Evolutionary conservation across 2,888 invertebrate species (phyloP), one percentile per base, ranked within the genome.

Genomic region (Scaptomyza caliginosa): DNA sequence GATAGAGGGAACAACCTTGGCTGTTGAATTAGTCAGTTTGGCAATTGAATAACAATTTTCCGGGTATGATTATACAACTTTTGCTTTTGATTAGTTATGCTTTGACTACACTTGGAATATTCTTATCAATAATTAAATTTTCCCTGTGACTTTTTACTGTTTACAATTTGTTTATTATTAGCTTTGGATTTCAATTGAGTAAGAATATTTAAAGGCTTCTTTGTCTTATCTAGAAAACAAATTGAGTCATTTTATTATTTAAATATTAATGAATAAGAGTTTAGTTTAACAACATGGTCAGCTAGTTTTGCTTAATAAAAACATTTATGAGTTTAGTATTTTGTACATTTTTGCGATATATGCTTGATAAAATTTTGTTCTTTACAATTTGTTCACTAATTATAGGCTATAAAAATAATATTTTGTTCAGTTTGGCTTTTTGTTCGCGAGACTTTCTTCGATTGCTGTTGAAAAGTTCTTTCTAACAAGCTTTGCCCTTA

Each of bases 401-500:
- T 59, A 46, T 17, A 38, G 55, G 23, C 43, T 34, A 48, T 30
- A 2, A 23, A 23, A 52, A 32, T 19, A 17, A 28, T n/a, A n/a
- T n/a, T 59, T 80, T 76, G 67, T 56, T 71, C 68, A 49, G 32
- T 38, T 21, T 45, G 60, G 67, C 58, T 54, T 58, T 58, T 62
- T 62, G 56, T 49, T 52, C 57, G 30, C 11, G 6, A 36, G 43
- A 42, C 36, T 26, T 69, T 70, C 65, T 54, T 21, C 10, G 26
- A 28, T 26, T 28, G 13, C 11, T 73, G 3, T 64, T 54, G n/a
- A n/a, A n/a, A n/a, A n/a, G n/a, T 19, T 16, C 16, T 71, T 21
- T 5, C 1, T 28, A 89, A 42, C 74, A 89, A 10, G 71, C 60
- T 3, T 24, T 55, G 5, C 50, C 70, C 4, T 72, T 55, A 0